A percentile compares a stretch with the other conserved stretches of the same genome.
phyloP scores from a whole-genome alignment of 2,113 vertebrate species.

The Phaethon lepturus region DNA sequence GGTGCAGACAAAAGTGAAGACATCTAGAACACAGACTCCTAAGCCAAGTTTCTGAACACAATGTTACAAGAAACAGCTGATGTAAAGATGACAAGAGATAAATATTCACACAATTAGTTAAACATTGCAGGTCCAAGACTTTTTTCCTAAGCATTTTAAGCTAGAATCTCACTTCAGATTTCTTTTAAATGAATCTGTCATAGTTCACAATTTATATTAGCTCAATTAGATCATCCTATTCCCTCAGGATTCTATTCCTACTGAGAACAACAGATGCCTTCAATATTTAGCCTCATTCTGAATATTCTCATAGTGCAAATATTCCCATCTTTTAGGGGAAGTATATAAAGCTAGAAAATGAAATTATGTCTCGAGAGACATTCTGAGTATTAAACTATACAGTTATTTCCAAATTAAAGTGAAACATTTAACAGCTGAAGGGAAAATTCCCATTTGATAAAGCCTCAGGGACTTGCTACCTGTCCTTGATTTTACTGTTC shows the following conservation, averaged over 20 bases:
- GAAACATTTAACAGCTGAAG: not conserved
- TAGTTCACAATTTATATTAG: slow-evolving; percentile 5
- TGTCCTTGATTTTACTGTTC: not conserved
- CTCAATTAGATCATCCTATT: not conserved
- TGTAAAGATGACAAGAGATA: not conserved
- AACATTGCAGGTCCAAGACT: not conserved
- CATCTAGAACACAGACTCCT: not conserved
- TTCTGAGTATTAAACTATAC: not conserved
- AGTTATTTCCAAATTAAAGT: not conserved
- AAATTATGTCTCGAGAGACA: not conserved
- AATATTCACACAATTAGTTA: not conserved
- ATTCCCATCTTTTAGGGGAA: not conserved
- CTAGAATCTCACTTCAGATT: not conserved
- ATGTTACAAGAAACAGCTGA: not conserved
- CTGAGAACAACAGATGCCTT: not conserved
- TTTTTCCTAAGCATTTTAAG: not conserved
- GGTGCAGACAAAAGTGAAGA: not conserved
- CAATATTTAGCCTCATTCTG: not conserved
- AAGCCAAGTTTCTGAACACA: not conserved
- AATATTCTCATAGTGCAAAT: not conserved
- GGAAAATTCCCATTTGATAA: not conserved
- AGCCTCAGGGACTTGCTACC: not conserved
- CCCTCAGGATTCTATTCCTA: not conserved
- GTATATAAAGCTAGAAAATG: not conserved
- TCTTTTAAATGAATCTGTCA: slow-evolving; percentile 6